Conservation (phyloP, 2,797 vertebrate species). For the Anguilla obscura region DNA sequence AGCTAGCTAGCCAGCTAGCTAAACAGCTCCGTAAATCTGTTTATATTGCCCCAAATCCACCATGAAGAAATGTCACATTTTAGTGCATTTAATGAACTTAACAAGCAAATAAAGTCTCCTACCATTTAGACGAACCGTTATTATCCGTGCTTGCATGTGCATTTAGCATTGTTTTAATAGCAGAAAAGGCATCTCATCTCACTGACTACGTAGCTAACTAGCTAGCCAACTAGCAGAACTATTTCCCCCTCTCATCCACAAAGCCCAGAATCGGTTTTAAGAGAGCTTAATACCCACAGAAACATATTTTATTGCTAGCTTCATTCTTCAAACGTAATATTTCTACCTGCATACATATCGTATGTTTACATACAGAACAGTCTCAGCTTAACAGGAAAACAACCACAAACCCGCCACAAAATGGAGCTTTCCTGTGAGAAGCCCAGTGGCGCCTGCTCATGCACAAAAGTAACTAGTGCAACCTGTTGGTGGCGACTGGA, state of each 20-base stretch:
- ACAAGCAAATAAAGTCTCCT: constrained; percentile 50
- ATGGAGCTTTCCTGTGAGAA: constrained; percentile 72
- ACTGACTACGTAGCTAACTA: not conserved
- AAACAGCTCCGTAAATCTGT: not conserved
- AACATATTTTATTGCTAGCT: not conserved
- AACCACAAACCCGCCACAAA: constrained; percentile 70
- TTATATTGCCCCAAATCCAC: not conserved
- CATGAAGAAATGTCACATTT: not conserved
- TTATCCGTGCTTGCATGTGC: constrained; percentile 57
- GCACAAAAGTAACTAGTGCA: constrained; percentile 47
- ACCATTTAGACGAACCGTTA: constrained; percentile 63
- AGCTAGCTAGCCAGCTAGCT: not conserved
- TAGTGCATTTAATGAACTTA: not conserved
- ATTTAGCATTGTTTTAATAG: constrained; percentile 75
- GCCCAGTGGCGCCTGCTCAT: constrained; percentile 49
- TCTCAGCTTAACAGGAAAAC: constrained; percentile 13
- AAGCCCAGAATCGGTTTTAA: not conserved
- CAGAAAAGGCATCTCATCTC: constrained; percentile 59
- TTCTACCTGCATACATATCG: not conserved
- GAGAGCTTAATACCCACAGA: not conserved
- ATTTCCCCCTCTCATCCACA: not conserved
- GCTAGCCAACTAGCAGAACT: not conserved
- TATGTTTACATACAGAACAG: not conserved
- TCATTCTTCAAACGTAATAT: not conserved
- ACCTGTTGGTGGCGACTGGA: constrained; percentile 44